A percentile compares a stretch with the other conserved stretches of the same genome.
Conservation (phyloP, 2,113 vertebrate species). For the Pygoscelis adeliae region DNA sequence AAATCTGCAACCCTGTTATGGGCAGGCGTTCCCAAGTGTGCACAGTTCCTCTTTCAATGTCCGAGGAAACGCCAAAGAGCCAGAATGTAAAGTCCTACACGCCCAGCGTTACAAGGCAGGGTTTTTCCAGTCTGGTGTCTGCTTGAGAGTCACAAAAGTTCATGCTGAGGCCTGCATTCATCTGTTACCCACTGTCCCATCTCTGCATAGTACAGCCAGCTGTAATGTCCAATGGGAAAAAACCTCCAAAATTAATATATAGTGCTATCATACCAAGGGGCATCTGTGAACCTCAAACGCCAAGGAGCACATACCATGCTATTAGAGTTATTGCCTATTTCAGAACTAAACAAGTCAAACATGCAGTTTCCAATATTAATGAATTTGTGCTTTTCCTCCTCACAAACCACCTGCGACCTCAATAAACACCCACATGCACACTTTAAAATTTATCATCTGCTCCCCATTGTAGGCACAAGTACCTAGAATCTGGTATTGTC, state of each 20-base stretch:
- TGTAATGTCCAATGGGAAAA: neutral
- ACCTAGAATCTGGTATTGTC: neutral
- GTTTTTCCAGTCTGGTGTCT: neutral
- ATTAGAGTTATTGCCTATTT: neutral
- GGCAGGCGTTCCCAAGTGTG: neutral
- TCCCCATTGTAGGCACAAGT: neutral
- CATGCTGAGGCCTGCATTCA: neutral
- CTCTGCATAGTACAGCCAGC: neutral
- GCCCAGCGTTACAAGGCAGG: neutral
- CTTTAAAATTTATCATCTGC: neutral
- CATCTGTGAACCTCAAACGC: neutral
- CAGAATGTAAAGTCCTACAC: neutral
- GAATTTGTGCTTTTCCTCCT: neutral
- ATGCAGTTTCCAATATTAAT: neutral
- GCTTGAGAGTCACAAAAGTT: neutral
- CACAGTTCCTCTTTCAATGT: neutral
- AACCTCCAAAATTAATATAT: neutral
- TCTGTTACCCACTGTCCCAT: neutral
- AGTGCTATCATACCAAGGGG: neutral
- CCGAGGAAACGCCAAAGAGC: neutral
- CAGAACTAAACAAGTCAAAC: neutral
- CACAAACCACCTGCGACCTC: neutral
- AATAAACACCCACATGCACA: neutral
- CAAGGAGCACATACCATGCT: neutral
- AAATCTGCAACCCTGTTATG: neutral